phyloP scores from a whole-genome alignment of 2,113 vertebrate genomes.

The Hydrolagus affinis region DNA sequence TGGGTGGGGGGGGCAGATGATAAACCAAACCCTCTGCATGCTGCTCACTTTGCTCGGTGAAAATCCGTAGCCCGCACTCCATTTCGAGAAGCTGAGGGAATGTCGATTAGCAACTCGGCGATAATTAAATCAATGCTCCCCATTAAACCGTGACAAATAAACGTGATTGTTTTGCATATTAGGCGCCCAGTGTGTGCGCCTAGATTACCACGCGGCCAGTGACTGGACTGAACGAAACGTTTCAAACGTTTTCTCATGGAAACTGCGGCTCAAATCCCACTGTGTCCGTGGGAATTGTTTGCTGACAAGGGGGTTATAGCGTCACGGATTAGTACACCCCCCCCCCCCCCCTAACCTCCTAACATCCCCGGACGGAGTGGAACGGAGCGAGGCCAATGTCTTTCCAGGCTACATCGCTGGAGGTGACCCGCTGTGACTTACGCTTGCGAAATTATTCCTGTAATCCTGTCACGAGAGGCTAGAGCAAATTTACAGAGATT shows the following conservation, averaged over 20 bases:
- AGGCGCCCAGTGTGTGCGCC: background rate
- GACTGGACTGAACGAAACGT: background rate
- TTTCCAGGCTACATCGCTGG: background rate
- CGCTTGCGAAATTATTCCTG: background rate
- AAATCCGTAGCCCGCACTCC: too few species aligned
- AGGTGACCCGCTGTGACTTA: background rate
- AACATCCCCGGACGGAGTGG: too few species aligned
- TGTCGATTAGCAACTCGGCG: background rate
- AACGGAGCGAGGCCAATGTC: too few species aligned
- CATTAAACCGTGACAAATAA: background rate
- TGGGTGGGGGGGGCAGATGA: too few species aligned
- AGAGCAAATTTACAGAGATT: background rate
- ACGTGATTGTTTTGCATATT: background rate
- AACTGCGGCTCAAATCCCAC: background rate
- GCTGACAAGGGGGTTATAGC: too few species aligned
- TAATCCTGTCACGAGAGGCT: background rate
- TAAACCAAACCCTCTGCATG: too few species aligned
- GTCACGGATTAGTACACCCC: too few species aligned
- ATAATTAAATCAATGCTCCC: background rate
- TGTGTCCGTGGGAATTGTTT: too few species aligned
- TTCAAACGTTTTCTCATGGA: background rate
- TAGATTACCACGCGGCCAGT: background rate
- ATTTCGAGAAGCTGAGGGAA: background rate
- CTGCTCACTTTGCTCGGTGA: too few species aligned
- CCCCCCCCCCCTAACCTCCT: too few species aligned